Evolutionary conservation across 2,888 invertebrate species (phyloP).

Genomic region (Rhamnusium bicolor): DNA sequence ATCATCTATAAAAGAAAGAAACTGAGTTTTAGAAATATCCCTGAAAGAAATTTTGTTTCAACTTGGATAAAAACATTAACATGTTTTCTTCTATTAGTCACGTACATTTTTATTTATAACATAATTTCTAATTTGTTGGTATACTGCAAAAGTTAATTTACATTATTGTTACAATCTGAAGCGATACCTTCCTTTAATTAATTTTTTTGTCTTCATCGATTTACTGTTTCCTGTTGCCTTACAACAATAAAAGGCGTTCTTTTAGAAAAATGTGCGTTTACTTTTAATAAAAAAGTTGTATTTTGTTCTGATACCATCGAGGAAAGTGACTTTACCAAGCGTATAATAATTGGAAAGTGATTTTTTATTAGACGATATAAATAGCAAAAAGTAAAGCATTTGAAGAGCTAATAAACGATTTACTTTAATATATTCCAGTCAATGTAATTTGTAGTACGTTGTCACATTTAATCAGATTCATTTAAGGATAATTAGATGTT

Average conservation of each 20-base stretch:
- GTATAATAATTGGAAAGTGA: slow-evolving; percentile 58
- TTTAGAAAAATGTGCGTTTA: slow-evolving; percentile 17
- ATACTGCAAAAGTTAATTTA: slow-evolving; percentile 23
- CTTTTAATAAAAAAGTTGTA: slow-evolving; percentile 21
- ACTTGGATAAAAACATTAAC: too few relatives aligned
- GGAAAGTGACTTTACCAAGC: slow-evolving; percentile 54
- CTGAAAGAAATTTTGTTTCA: too few relatives aligned
- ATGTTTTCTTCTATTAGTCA: too few relatives aligned
- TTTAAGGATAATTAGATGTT: slow-evolving; percentile 46
- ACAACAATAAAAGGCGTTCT: slow-evolving; percentile 12
- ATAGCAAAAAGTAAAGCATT: slow-evolving; percentile 41
- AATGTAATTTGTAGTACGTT: slow-evolving; percentile 42
- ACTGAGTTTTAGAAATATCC: too few relatives aligned
- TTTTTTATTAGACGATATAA: slow-evolving; percentile 52
- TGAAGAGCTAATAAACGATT: slow-evolving; percentile 38
- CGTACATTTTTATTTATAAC: neutral
- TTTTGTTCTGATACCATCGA: slow-evolving; percentile 41
- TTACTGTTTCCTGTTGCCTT: slow-evolving; percentile 20
- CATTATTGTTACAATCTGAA: neutral
- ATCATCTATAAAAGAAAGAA: too few relatives aligned
- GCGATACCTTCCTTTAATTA: slow-evolving; percentile 26
- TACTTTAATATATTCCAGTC: slow-evolving; percentile 43
- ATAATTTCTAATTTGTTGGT: slow-evolving; percentile 28
- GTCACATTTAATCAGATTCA: slow-evolving; percentile 35
- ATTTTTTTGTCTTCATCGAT: slow-evolving; percentile 22